These are phyloP conservation scores for Pandemis corylana DNA, from an alignment of 2,888 invertebrate genomes.

Conservation along the genomic window DNA sequence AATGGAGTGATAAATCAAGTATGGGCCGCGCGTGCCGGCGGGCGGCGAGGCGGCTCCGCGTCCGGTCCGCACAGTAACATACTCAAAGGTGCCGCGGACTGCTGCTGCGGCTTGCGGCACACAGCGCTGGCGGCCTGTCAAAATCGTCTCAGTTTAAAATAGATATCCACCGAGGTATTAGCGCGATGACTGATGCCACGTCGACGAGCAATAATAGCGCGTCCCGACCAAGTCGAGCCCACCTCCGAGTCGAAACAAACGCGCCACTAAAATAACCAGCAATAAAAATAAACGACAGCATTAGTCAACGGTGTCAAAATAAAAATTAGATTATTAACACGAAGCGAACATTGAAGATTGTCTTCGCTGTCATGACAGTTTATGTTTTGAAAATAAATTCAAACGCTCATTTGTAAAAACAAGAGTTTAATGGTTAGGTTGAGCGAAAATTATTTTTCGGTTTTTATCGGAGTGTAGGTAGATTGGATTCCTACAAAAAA, in stretches of 20 bases:
- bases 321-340: slow-evolving; percentile 74
- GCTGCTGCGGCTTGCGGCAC: slow-evolving; percentile 45
- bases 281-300: slow-evolving; percentile 82
- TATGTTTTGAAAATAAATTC: slow-evolving; percentile 46
- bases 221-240: slow-evolving; percentile 51
- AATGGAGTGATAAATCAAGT: slow-evolving; percentile 84
- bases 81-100: slow-evolving; percentile 71
- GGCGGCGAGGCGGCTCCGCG: slow-evolving; percentile 55
- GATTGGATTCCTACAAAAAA: slow-evolving; percentile 52
- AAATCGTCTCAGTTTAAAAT: slow-evolving; percentile 72
- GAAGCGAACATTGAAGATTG: slow-evolving; percentile 54
- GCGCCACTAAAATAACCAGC: slow-evolving; percentile 76
- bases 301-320: slow-evolving; percentile 83
- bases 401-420: slow-evolving; percentile 40
- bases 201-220: slow-evolving; percentile 78
- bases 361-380: slow-evolving; percentile 50
- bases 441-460: slow-evolving; percentile 49
- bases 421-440: slow-evolving; percentile 41
- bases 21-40: slow-evolving; percentile 79
- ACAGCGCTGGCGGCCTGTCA: slow-evolving; percentile 70
- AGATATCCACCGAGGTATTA: slow-evolving; percentile 77
- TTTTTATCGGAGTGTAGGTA: slow-evolving; percentile 44
- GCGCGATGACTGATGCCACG: slow-evolving; percentile 80
- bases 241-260: slow-evolving; percentile 71
- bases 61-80: slow-evolving; percentile 64